Conservation (phyloP, 1,140 invertebrate species). For the Streblospio benedicti region DNA sequence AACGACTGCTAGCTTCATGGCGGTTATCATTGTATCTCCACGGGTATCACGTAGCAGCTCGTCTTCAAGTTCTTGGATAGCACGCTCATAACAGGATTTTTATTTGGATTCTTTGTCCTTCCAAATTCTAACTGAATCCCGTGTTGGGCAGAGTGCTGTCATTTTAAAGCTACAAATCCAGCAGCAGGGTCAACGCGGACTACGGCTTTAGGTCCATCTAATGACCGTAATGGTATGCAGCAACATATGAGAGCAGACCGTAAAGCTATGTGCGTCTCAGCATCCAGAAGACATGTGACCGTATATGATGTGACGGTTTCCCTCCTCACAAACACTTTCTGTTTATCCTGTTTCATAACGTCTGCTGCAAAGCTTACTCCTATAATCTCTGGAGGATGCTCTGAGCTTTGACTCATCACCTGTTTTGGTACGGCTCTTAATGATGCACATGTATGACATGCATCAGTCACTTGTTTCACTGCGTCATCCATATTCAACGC, state of each 20-base stretch:
- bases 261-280: background rate
- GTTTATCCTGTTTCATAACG: background rate
- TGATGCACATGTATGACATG: slow-evolving; percentile 17
- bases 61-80: slow-evolving; percentile 4
- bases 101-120: slow-evolving; percentile 19
- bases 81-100: slow-evolving; percentile 22
- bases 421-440: slow-evolving; percentile 4
- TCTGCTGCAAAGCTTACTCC: slow-evolving; percentile 20
- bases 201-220: slow-evolving; percentile 15
- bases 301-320: slow-evolving; percentile 2
- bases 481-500: slow-evolving; percentile 21
- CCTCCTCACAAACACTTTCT: background rate
- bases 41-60: background rate
- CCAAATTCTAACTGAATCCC: slow-evolving; percentile 18
- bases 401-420: slow-evolving; percentile 7
- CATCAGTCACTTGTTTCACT: background rate
- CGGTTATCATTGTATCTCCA: background rate
- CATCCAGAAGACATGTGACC: background rate
- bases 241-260: background rate
- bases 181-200: slow-evolving; percentile 20
- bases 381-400: slow-evolving; percentile 13
- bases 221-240: slow-evolving; percentile 1
- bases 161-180: slow-evolving; percentile 17
- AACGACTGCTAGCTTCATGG: too few species aligned
- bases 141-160: slow-evolving; percentile 14